These are phyloP conservation scores for Trichomycterus rosablanca DNA, from an alignment of 2,113 vertebrate genomes.

Conservation along the genomic window DNA sequence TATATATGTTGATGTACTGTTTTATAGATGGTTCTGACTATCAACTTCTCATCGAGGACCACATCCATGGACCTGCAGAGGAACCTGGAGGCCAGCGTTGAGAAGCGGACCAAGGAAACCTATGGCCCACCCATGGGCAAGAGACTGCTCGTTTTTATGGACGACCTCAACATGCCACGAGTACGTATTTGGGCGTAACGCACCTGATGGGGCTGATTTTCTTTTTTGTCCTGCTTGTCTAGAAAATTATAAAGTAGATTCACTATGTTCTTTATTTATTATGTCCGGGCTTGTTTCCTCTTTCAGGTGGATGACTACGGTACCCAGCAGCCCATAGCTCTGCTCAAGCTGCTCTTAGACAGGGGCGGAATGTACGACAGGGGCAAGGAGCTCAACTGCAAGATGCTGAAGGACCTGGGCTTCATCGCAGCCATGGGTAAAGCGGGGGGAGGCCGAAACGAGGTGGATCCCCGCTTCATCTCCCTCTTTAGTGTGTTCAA, in stretches of 20 bases:
- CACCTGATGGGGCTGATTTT: not conserved
- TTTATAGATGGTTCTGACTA: slow-evolving; percentile 75
- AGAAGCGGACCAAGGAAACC: slow-evolving; percentile 87
- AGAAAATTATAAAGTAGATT: not conserved
- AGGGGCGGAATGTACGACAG: slow-evolving; percentile 85
- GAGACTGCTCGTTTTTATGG: slow-evolving; percentile 87
- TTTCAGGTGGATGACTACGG: slow-evolving; percentile 87
- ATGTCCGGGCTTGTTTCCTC: slow-evolving; percentile 1
- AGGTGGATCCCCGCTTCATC: slow-evolving; percentile 86
- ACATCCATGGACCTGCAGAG: slow-evolving; percentile 92
- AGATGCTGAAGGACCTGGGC: slow-evolving; percentile 83
- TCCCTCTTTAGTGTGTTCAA: slow-evolving; percentile 92
- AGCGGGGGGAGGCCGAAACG: slow-evolving; percentile 90
- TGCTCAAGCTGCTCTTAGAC: slow-evolving; percentile 88
- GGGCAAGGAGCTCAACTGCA: slow-evolving; percentile 87
- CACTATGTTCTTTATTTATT: not conserved
- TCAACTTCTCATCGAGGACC: slow-evolving; percentile 92
- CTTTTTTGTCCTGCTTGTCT: not conserved
- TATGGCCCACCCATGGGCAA: slow-evolving; percentile 91
- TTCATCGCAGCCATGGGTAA: slow-evolving; percentile 95
- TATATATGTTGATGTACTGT: not conserved
- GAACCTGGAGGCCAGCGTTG: slow-evolving; percentile 87
- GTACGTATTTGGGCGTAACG: slow-evolving; percentile 54
- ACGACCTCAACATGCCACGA: slow-evolving; percentile 96
- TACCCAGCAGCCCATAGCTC: slow-evolving; percentile 91